phyloP scores from a whole-genome alignment of 2,797 vertebrate species.

The Muscicapa comitata region DNA sequence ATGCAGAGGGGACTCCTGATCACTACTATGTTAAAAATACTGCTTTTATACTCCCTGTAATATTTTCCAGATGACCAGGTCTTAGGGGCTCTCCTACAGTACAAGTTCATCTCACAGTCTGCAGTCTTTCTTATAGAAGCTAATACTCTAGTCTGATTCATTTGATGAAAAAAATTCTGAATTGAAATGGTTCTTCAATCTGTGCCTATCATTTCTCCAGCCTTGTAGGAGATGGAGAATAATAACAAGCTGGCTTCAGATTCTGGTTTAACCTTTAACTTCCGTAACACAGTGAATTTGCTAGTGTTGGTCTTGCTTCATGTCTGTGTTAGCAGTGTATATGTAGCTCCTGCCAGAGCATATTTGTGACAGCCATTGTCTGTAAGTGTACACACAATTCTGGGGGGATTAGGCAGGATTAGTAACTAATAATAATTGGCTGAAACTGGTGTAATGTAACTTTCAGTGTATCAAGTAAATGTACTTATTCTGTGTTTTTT shows the following conservation, averaged over 20 bases:
- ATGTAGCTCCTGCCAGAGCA: not conserved
- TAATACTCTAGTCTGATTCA: not conserved
- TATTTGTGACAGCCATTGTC: not conserved
- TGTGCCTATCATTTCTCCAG: not conserved
- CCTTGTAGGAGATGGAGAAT: not conserved
- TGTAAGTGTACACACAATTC: not conserved
- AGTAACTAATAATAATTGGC: not conserved
- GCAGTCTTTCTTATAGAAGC: not conserved
- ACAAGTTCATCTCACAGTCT: not conserved
- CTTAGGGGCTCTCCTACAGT: not conserved
- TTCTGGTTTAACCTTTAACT: not conserved
- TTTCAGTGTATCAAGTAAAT: not conserved
- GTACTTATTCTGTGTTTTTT: not conserved
- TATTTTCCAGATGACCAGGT: not conserved
- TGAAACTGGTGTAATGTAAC: not conserved
- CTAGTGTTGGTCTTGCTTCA: not conserved
- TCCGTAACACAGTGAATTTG: not conserved
- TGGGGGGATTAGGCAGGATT: not conserved
- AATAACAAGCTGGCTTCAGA: not conserved
- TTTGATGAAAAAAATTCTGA: not conserved
- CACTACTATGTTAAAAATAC: not conserved
- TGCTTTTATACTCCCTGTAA: not conserved
- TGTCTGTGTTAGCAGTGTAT: not conserved
- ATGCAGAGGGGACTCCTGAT: not conserved
- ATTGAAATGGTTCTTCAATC: not conserved